phyloP scores from a whole-genome alignment of 1,140 invertebrate species.

The Polypedilum pembai region DNA sequence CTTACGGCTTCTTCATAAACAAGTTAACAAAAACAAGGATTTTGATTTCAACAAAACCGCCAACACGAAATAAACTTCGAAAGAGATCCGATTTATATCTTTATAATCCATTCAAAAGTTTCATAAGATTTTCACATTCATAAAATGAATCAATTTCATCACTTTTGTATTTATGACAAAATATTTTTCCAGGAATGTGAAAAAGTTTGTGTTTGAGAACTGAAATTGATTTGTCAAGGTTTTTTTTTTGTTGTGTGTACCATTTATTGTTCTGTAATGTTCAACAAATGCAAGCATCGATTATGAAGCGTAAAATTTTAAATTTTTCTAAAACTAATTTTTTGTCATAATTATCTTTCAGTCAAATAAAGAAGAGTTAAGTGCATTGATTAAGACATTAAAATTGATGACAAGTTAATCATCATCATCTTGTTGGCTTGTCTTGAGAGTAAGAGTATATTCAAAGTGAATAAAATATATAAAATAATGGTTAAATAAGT shows the following conservation, averaged over 20 bases:
- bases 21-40: too few relatives aligned
- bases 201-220: too few relatives aligned
- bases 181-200: too few relatives aligned
- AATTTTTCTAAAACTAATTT: neutral
- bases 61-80: too few relatives aligned
- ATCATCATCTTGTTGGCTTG: conserved; percentile 6
- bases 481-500: conserved; percentile 16
- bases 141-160: too few relatives aligned
- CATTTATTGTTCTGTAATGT: neutral
- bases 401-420: conserved; percentile 28
- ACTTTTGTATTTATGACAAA: too few relatives aligned
- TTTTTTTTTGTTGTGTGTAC: neutral
- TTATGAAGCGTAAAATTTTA: conserved; percentile 3
- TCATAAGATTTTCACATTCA: too few relatives aligned
- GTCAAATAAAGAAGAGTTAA: neutral
- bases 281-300: neutral
- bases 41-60: too few relatives aligned
- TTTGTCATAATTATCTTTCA: neutral
- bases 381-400: conserved; percentile 26
- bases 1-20: too few relatives aligned
- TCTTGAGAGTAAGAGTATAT: neutral
- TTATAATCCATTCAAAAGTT: too few relatives aligned
- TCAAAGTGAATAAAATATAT: neutral
- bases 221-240: neutral
- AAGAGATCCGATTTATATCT: too few relatives aligned